Evolutionary conservation across 2,888 invertebrate genomes (phyloP), one percentile per base, ranked within the genome.

Genomic region (Thysanoteuthis rhombus): DNA sequence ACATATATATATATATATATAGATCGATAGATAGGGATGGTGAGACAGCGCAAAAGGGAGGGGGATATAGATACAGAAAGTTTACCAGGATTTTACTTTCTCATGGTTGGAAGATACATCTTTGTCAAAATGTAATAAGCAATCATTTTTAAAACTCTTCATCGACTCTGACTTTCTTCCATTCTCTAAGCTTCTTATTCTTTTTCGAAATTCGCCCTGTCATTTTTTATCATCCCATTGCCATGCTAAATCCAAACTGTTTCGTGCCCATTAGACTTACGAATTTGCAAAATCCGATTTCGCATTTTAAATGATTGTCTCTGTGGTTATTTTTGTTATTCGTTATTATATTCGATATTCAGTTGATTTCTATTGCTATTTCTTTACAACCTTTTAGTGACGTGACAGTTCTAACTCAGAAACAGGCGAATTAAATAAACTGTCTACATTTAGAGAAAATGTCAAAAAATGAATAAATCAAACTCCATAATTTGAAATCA

Each of bases 181-280:
- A 16, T 16, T n/a, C 16, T 75, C 19, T 75, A 75, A 75, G 75
- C 75, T 75, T 75, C 75, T 75, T 75, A 75, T n/a, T 16, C n/a
- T 75, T 52, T n/a, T 75, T 75, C n/a, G 10, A n/a, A 75, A 75
- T n/a, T 75, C 75, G 16, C 75, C 75, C 25, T 36, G 75, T 75
- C 75, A 75, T 75, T 75, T 75, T 75, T 75, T 25, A 36, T 75
- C 75, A 75, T n/a, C 75, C 19, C 36, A n/a, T 25, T 75, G 75
- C 75, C 75, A n/a, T n/a, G 19, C 75, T n/a, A n/a, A 75, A 75
- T n/a, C 75, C 75, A 75, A 75, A 75, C 75, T 36, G 75, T 75
- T 75, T 75, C 75, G 75, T 75, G 75, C 75, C 75, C 75, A 75
- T 75, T 75, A 75, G 75, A 75, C 75, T 75, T 75, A 75, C 75